Percentiles rank a stretch among this genome's conserved stretches.
Evolutionary conservation across 2,888 invertebrate genomes (phyloP).

Genomic region (Pammene fasciana): DNA sequence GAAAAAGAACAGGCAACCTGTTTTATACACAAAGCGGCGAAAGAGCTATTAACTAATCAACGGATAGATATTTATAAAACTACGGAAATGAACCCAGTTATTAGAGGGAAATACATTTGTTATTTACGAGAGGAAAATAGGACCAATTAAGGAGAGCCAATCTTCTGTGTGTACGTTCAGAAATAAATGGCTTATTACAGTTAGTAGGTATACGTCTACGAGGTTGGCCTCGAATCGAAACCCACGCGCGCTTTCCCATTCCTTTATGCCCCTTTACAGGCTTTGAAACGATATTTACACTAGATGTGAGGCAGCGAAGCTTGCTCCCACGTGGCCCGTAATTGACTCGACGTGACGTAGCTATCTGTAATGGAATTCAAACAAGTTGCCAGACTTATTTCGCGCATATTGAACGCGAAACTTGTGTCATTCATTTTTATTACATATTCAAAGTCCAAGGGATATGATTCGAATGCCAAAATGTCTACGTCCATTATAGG

Average conservation of each 20-base stretch:
- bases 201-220: neutral
- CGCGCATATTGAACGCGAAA: too few species aligned
- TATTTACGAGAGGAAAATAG: slow-evolving; percentile 6
- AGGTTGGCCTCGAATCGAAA: slow-evolving; percentile 29
- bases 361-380: slow-evolving; percentile 11
- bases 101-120: slow-evolving; percentile 5
- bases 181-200: neutral
- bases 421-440: too few species aligned
- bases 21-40: slow-evolving; percentile 16
- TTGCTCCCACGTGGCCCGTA: slow-evolving; percentile 1
- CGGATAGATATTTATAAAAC: slow-evolving; percentile 8
- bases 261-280: slow-evolving; percentile 26
- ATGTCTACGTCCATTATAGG: too few species aligned
- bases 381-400: slow-evolving; percentile 3
- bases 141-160: neutral
- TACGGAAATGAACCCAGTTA: neutral
- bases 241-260: slow-evolving; percentile 35
- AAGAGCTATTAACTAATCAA: neutral
- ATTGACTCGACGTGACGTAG: neutral
- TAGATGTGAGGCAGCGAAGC: slow-evolving; percentile 8
- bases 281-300: slow-evolving; percentile 26
- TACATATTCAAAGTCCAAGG: too few species aligned
- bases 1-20: slow-evolving; percentile 23
- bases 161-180: neutral
- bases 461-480: too few species aligned